Conservation (phyloP, 2,888 invertebrate genomes). For the Ptilodon capucinus region DNA sequence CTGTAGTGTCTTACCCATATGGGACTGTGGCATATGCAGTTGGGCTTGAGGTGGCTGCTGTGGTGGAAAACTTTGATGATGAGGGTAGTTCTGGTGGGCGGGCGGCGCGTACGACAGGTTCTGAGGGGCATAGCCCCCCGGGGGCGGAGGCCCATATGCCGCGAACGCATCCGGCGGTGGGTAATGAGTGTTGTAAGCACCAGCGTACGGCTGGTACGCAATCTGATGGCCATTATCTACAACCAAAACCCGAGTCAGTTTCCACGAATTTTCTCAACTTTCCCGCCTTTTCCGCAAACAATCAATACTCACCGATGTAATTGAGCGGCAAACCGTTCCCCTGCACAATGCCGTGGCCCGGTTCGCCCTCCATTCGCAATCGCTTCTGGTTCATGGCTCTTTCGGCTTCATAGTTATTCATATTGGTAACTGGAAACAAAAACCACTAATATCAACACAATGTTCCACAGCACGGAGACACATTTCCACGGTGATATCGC, state of each 20-base stretch:
- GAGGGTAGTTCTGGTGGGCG: slow-evolving; percentile 78
- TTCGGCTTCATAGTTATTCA: slow-evolving; percentile 81
- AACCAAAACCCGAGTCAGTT: slow-evolving; percentile 31
- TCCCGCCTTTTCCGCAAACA: slow-evolving; percentile 30
- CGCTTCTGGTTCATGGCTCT: slow-evolving; percentile 81
- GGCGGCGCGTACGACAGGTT: slow-evolving; percentile 78
- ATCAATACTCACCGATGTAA: slow-evolving; percentile 69
- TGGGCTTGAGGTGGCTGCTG: slow-evolving; percentile 72
- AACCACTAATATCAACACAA: slow-evolving; percentile 46
- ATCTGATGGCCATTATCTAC: slow-evolving; percentile 80
- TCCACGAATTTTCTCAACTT: slow-evolving; percentile 15
- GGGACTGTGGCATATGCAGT: slow-evolving; percentile 74
- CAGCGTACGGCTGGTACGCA: slow-evolving; percentile 77
- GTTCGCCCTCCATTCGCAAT: slow-evolving; percentile 79
- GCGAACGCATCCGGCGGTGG: slow-evolving; percentile 78
- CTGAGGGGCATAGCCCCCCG: slow-evolving; percentile 75
- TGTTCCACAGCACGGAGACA: slow-evolving; percentile 39
- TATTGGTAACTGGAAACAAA: slow-evolving; percentile 78
- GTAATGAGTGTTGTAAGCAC: slow-evolving; percentile 79
- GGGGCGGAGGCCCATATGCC: slow-evolving; percentile 75
- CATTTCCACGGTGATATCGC: slow-evolving; percentile 46
- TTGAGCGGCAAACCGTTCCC: slow-evolving; percentile 80
- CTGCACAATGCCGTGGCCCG: slow-evolving; percentile 78
- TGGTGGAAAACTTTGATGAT: slow-evolving; percentile 75
- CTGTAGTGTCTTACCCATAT: slow-evolving; percentile 78